phyloP scores from a whole-genome alignment of 2,113 vertebrate genomes.

The Myrmophylax atrothorax region DNA sequence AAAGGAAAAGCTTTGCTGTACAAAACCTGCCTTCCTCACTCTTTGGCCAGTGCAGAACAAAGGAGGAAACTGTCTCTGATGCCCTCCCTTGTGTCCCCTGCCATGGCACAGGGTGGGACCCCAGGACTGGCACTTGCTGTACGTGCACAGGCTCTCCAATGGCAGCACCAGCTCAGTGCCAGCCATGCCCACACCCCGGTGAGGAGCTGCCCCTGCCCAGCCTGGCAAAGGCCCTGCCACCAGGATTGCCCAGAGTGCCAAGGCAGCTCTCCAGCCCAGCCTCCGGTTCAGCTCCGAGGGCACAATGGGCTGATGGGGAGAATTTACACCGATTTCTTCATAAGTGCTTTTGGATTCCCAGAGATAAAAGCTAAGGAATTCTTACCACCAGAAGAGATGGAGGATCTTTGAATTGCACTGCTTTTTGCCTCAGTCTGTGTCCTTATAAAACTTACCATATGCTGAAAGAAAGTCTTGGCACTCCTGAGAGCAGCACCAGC shows the following conservation, averaged over 20 bases:
- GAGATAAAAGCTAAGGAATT: not conserved
- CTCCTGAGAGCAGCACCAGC: not conserved
- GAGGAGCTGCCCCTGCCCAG: not conserved
- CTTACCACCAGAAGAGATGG: not conserved
- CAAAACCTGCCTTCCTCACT: not conserved
- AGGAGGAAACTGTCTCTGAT: not conserved
- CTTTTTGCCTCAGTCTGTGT: not conserved
- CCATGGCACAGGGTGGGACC: not conserved
- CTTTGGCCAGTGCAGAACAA: not conserved
- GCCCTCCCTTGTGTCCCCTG: not conserved
- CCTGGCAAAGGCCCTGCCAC: not conserved
- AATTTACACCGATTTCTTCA: not conserved
- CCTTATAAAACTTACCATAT: not conserved
- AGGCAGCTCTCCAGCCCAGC: not conserved
- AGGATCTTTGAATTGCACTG: conserved; percentile 1
- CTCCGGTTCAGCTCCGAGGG: not conserved
- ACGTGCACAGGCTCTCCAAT: rapidly evolving
- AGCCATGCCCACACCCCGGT: not conserved
- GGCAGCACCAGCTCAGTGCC: not conserved
- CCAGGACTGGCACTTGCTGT: rapidly evolving
- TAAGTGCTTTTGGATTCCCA: conserved; percentile 34
- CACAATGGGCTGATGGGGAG: not conserved
- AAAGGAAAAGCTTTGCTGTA: not conserved
- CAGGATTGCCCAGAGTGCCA: not conserved
- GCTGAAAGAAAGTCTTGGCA: not conserved